Conservation (phyloP, 2,888 invertebrate genomes). For the Nomada fucata region DNA sequence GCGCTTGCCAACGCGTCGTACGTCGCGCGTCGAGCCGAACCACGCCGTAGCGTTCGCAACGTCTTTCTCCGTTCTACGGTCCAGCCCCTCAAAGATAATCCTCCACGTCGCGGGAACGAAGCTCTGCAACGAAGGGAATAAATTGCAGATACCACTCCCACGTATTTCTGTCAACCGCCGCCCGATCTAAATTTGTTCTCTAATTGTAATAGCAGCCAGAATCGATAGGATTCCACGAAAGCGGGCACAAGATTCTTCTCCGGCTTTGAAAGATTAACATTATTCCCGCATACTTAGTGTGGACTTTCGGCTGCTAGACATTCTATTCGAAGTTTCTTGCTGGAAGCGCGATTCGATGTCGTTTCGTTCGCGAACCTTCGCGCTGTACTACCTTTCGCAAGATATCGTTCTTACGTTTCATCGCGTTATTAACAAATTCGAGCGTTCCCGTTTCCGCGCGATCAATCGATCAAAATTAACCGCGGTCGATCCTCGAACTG, state of each 20-base stretch:
- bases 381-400: not conserved
- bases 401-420: not conserved
- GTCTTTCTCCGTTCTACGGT: not conserved
- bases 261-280: conserved; percentile 16
- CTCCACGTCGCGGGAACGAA: not conserved
- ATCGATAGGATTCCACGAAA: not conserved
- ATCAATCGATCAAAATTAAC: conserved; percentile 35
- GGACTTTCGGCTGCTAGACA: not conserved
- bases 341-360: not conserved
- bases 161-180: not conserved
- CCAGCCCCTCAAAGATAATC: not conserved
- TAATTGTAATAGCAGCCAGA: not conserved
- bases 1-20: not conserved
- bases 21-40: not conserved
- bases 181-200: not conserved
- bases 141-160: not conserved
- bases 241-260: not conserved
- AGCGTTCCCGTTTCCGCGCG: conserved; percentile 13
- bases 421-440: not conserved
- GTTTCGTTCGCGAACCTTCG: not conserved
- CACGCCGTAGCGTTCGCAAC: conserved; percentile 2
- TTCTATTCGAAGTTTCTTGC: not conserved
- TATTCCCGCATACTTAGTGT: not conserved
- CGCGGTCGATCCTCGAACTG: conserved; percentile 29
- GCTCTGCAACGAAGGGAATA: not conserved